Percentiles rank a stretch among this genome's conserved stretches.
Conservation (phyloP, 2,797 vertebrate genomes). For the Hippocampus kuda region DNA sequence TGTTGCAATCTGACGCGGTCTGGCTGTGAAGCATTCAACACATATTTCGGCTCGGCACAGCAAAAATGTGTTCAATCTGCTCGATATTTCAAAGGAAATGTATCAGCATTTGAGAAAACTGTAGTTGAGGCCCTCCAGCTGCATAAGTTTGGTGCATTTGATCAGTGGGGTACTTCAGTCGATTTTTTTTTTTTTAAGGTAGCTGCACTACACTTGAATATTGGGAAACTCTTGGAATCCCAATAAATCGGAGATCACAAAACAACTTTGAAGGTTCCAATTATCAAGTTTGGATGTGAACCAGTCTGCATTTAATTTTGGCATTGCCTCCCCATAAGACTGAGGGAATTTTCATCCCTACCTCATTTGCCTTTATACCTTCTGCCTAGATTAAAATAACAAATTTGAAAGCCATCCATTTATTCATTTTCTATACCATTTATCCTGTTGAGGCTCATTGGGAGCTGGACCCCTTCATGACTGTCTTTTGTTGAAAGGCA, state of each 20-base stretch:
- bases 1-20: neutral
- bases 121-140: constrained; percentile 24
- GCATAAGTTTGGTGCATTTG: neutral
- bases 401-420: neutral
- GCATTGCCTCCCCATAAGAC: neutral
- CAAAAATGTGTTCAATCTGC: constrained; percentile 28
- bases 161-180: neutral
- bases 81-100: constrained; percentile 28
- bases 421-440: neutral
- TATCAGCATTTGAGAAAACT: constrained; percentile 17
- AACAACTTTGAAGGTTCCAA: neutral
- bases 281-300: neutral
- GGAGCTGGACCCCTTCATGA: too few relatives aligned
- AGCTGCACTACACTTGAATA: neutral
- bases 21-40: constrained; percentile 33
- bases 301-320: neutral
- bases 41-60: constrained; percentile 24
- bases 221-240: neutral
- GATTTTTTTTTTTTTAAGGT: neutral
- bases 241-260: neutral
- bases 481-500: too few relatives aligned
- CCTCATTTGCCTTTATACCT: neutral
- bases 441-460: neutral
- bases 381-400: neutral
- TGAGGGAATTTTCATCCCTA: neutral